phyloP scores from a whole-genome alignment of 2,113 vertebrate species.

The Erythrocebus patas region DNA sequence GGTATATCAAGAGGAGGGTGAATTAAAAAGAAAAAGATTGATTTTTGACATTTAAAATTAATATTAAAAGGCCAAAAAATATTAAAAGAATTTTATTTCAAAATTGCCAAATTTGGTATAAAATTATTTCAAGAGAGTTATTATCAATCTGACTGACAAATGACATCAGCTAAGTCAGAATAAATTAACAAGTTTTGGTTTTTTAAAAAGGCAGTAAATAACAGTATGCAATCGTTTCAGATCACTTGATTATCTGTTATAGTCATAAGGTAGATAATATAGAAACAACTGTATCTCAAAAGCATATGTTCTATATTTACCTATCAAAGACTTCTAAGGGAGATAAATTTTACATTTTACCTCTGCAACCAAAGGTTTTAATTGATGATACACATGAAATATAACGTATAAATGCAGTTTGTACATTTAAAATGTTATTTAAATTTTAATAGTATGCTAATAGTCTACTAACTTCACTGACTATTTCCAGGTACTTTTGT shows the following conservation, averaged over 20 bases:
- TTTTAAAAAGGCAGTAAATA: background rate
- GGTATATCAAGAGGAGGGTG: background rate
- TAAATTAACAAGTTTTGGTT: background rate
- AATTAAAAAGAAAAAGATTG: background rate
- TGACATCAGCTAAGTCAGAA: background rate
- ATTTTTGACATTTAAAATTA: constrained; percentile 31
- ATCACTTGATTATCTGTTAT: background rate
- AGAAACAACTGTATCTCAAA: background rate
- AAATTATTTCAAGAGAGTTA: background rate
- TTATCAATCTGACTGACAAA: background rate
- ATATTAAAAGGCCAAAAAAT: background rate
- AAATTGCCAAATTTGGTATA: background rate
- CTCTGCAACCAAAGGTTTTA: background rate
- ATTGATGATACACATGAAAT: background rate
- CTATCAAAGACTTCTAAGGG: background rate
- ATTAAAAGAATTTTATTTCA: background rate
- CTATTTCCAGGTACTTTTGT: background rate
- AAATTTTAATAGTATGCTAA: background rate
- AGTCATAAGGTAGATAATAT: background rate
- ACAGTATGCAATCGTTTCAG: background rate
- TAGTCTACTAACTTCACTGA: background rate
- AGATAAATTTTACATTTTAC: background rate
- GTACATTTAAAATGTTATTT: background rate
- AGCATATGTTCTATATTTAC: background rate
- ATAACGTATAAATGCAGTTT: background rate